Conservation (phyloP, 64 coral and sea anemone species). For the Acropora tenuis region DNA sequence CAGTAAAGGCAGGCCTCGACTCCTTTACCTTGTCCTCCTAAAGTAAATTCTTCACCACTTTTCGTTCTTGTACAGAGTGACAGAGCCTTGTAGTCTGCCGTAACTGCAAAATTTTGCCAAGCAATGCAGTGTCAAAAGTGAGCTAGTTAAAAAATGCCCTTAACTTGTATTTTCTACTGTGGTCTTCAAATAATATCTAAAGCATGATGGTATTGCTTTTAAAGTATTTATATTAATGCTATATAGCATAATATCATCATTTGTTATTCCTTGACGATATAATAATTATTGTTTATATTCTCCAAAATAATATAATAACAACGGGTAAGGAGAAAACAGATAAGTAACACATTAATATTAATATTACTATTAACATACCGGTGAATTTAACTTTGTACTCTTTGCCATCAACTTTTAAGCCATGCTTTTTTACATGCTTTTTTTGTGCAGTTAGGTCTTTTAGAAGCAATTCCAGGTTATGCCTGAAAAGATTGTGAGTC, state of each 20-base stretch:
- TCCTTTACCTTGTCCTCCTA: slow-evolving; percentile 45
- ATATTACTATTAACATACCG: not conserved
- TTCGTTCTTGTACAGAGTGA: slow-evolving; percentile 6
- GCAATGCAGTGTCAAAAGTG: not conserved
- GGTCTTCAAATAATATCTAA: too few species aligned
- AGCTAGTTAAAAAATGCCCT: not conserved
- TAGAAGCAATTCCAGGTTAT: slow-evolving; percentile 21
- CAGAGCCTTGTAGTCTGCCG: slow-evolving; percentile 42
- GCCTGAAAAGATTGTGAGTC: not conserved
- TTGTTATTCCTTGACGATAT: not conserved
- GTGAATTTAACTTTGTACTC: slow-evolving; percentile 44
- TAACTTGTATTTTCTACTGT: not conserved
- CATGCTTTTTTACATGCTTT: slow-evolving; percentile 32
- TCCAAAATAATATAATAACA: not conserved
- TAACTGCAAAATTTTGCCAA: not conserved
- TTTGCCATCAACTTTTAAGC: slow-evolving; percentile 54
- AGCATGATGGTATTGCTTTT: not conserved
- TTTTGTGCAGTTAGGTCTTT: slow-evolving; percentile 39
- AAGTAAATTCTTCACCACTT: slow-evolving; percentile 9
- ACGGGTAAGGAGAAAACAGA: not conserved
- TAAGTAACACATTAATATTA: not conserved
- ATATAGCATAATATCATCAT: not conserved
- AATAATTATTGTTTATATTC: not conserved
- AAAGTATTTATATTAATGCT: not conserved
- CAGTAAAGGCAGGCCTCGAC: slow-evolving; percentile 60